Evolutionary conservation across 2,113 vertebrate genomes (phyloP), one percentile per base, ranked within the genome.

Genomic region (Apteryx owenii): DNA sequence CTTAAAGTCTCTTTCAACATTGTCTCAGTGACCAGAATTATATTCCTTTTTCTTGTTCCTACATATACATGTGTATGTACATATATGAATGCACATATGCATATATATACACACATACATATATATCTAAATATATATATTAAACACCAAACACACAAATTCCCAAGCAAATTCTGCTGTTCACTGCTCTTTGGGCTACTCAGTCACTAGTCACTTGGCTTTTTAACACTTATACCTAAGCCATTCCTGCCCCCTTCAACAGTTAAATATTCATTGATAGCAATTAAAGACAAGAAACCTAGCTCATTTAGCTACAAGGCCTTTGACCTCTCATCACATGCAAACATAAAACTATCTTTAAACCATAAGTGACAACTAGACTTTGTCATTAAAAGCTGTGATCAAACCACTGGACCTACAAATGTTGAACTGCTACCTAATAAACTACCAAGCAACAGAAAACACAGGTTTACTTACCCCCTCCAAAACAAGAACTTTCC

Each of bases 261-360:
- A 85, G 75, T 1, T 96, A 85, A 95, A 69, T 96, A 89, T 93
- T 87, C 81, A 88, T 77, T 72, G 85, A 11, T 23, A 82, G 26
- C 62, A 85, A 58, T 66, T 89, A 94, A 95, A 58, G 40, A 66
- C 22, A 40, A 89, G 81, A 93, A 91, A 88, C 38, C 12, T 44
- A 94, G 69, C 33, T 94, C 81, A 50, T 58, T 80, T 17, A 66
- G n/a, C 53, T 88, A 66, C 40, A 66, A 94, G 44, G 12, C 40
- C 71, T 88, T 85, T 85, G 33, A 93, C 88, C 50, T 96, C 77
- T 73, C 48, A 70, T 23, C 66, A 60, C 40, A 80, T 36, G 33
- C 36, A 72, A 85, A 82, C 18, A 69, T 25, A 85, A 83, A 93
- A 73, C 75, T 73, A 70, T 48, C n/a, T 79, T 89, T 88, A 94